Base-by-base conservation (phyloP, 2,797 vertebrate species). In the Babyrousa celebensis region DNA sequence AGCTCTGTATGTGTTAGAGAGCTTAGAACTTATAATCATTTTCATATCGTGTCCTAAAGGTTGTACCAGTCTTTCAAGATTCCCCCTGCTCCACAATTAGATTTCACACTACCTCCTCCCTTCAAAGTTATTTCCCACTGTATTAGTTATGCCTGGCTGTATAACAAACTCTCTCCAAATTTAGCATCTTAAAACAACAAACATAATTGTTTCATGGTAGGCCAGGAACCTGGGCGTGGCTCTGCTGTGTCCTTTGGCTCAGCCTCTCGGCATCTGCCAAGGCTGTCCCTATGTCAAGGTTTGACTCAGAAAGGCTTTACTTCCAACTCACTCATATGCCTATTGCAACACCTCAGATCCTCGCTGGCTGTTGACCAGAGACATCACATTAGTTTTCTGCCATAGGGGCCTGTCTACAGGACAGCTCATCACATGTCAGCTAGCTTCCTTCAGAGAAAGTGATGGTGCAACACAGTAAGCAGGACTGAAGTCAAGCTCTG, bases 161-260 rank as follows among this genome's bases (percentile, higher is more conserved):
- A 36, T 94, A 87, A 91, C 60, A 91, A 91, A 54, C 25, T 43
- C 70, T 16, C 29, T 36, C 63, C 68, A 92, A 89, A 87, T 91
- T 72, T 72, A 79, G 71, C 83, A 87, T 27, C 77, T 95, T 56
- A 75, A 63, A 92, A 68, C 48, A 92, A 52, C 21, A 83, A 78
- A 60, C 43, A 17, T 6, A 43, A 36, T 84, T 79, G 68, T 48
- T 60, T 48, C 91, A 58, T 43, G 56, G 65, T 27, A 40, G 48
- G 70, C 62, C 80, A 90, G 70, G n/a, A 79, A 77, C 78, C 85
- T 60, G 65, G 27, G 63, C 70, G 65, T 15, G 52, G 16, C 52
- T 94, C n/a, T 23, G 20, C 70, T 36, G 23, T 6, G 8, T 80
- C 83, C 9, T 72, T 20, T 18, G n/a, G 32, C n/a, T 72, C 56